Evolutionary conservation across 2,888 invertebrate genomes (phyloP), one percentile per base, ranked within the genome.

Genomic region (Tromatobia lineatoria): DNA sequence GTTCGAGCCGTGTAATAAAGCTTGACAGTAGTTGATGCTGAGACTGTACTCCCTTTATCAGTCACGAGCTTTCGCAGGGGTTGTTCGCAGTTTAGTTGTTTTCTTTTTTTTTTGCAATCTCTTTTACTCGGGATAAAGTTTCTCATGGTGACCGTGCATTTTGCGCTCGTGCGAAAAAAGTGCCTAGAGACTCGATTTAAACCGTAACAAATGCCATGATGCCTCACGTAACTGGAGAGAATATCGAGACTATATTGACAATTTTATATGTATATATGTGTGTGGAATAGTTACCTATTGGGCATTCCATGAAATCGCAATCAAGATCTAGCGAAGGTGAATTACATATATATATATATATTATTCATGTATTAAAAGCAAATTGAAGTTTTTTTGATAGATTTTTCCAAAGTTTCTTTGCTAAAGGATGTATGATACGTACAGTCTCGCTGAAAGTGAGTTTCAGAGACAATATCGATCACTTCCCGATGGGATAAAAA

Each of bases 201-300:
- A 83, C 85, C 79, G 86, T 86, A 85, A 85, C 84, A 82, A 85
- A 86, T 86, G 81, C 74, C 75, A 75, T 52, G 78, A 54, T 13
- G 29, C 47, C 57, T 76, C 67, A 23, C 20, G 74, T 80, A 78
- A 85, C 79, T 79, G 64, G 73, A 82, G 66, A 50, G 76, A 70
- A 77, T 54, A 67, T 29, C 29, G 29, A 57, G n/a, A n/a, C n/a
- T n/a, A n/a, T n/a, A n/a, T n/a, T n/a, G n/a, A n/a, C n/a, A n/a
- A n/a, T n/a, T n/a, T n/a, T 18, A 71, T 67, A 47, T 50, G 50
- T 67, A 34, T 45, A 42, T n/a, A 23, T 54, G 18, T 29, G 6
- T 59, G 15, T 20, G 18, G 67, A 67, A 67, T 59, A 59, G 80
- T 73, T 80, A 59, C 47, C 42, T 52, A 34, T 38, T 2, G 29